Conservation (phyloP, 2,888 invertebrate genomes). For the Diploptera punctata region DNA sequence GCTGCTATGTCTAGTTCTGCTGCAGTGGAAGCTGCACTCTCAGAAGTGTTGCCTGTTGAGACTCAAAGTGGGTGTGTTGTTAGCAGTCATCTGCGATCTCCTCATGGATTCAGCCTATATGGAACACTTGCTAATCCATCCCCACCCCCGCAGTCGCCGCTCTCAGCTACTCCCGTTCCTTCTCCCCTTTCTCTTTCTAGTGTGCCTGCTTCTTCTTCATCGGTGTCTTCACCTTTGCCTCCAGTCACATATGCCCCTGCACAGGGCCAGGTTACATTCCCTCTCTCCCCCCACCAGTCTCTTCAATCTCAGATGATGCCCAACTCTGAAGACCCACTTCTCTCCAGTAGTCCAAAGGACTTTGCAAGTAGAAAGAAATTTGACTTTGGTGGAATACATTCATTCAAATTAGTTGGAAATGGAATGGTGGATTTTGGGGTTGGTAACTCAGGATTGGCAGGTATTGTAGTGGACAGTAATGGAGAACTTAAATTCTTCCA, state of each 20-base stretch:
- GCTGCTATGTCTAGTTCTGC: slow-evolving; percentile 86
- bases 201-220: slow-evolving; percentile 50
- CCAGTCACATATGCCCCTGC: slow-evolving; percentile 54
- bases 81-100: slow-evolving; percentile 16
- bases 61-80: slow-evolving; percentile 27
- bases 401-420: slow-evolving; percentile 62
- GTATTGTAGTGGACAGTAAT: slow-evolving; percentile 66
- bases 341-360: slow-evolving; percentile 85
- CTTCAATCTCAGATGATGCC: slow-evolving; percentile 85
- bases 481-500: slow-evolving; percentile 68
- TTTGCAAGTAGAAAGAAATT: slow-evolving; percentile 56
- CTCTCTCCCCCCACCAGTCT: slow-evolving; percentile 57
- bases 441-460: slow-evolving; percentile 62
- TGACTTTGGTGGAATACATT: slow-evolving; percentile 54
- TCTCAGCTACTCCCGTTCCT: slow-evolving; percentile 63
- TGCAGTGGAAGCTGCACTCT: slow-evolving; percentile 85
- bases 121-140: slow-evolving; percentile 39
- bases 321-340: slow-evolving; percentile 83
- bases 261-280: slow-evolving; percentile 53
- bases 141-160: slow-evolving; percentile 54
- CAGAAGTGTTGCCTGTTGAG: slow-evolving; percentile 74
- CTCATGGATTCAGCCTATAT: slow-evolving; percentile 63
- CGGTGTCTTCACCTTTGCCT: slow-evolving; percentile 52
- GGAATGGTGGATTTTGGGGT: slow-evolving; percentile 61
- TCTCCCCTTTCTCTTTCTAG: slow-evolving; percentile 56